Conservation (phyloP, 2,113 vertebrate genomes). For the Brachyhypopomus gauderio region DNA sequence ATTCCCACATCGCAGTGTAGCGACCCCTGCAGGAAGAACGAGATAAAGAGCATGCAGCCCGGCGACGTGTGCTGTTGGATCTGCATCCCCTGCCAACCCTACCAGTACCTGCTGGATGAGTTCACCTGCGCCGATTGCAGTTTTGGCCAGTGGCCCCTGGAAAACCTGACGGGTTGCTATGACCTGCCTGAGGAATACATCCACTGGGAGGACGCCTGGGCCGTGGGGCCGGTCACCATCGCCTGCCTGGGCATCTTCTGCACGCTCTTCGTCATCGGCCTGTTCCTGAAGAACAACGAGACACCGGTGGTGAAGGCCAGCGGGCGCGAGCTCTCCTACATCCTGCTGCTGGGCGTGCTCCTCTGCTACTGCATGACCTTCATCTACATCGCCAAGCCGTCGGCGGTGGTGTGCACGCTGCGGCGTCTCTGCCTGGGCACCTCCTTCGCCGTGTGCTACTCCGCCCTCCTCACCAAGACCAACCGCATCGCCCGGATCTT, state of each 20-base stretch:
- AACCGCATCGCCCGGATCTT: constrained; percentile 97
- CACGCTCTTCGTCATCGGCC: constrained; percentile 87
- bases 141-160: constrained; percentile 91
- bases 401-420: constrained; percentile 85
- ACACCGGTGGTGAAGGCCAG: constrained; percentile 96
- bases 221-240: constrained; percentile 91
- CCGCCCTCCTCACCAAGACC: constrained; percentile 95
- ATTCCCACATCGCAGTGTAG: constrained; percentile 94
- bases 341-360: constrained; percentile 89
- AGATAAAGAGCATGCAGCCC: constrained; percentile 96
- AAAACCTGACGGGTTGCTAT: constrained; percentile 88
- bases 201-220: constrained; percentile 94
- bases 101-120: constrained; percentile 90
- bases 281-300: constrained; percentile 89
- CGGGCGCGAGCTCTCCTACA: constrained; percentile 95
- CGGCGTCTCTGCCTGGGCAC: constrained; percentile 91
- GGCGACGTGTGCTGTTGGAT: constrained; percentile 99
- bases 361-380: constrained; percentile 99
- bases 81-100: constrained; percentile 94
- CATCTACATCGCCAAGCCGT: constrained; percentile 93
- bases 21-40: constrained; percentile 93
- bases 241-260: constrained; percentile 91
- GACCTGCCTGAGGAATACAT: constrained; percentile 96
- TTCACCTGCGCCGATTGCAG: constrained; percentile 93
- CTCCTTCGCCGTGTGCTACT: constrained; percentile 95